Evolutionary conservation across 1,140 invertebrate genomes (phyloP).

Genomic region (Stenopsyche tienmushanensis): DNA sequence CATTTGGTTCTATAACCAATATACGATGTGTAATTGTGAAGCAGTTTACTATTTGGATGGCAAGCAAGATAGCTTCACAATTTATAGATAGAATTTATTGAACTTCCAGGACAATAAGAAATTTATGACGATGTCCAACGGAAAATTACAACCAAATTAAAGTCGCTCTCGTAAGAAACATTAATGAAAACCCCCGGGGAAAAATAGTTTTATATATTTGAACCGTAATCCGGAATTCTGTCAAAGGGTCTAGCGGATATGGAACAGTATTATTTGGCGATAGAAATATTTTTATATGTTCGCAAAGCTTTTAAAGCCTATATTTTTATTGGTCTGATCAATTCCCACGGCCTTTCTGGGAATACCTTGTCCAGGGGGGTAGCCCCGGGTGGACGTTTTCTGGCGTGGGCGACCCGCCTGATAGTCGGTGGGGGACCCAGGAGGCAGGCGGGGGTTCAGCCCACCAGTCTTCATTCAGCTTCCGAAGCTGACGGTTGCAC

Average conservation of each 20-base stretch:
- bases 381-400: neutral
- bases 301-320: conserved; percentile 9
- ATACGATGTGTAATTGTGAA: too few species aligned
- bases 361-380: conserved; percentile 16
- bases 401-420: neutral
- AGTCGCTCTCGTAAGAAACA: too few species aligned
- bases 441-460: neutral
- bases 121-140: too few species aligned
- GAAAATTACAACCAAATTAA: too few species aligned
- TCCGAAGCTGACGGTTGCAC: conserved; percentile 21
- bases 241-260: neutral
- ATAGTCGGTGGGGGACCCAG: neutral
- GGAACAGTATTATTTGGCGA: neutral
- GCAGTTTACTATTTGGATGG: too few species aligned
- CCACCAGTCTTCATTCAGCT: conserved; percentile 22
- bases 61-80: too few species aligned
- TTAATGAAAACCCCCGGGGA: too few species aligned
- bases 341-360: conserved; percentile 14
- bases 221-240: neutral
- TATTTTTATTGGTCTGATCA: conserved; percentile 24
- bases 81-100: too few species aligned
- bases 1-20: too few species aligned
- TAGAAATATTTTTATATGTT: conserved; percentile 15
- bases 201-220: too few species aligned
- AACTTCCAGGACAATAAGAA: too few species aligned